Evolutionary conservation across 2,113 vertebrate species (phyloP).

Genomic region (Odontesthes bonariensis): DNA sequence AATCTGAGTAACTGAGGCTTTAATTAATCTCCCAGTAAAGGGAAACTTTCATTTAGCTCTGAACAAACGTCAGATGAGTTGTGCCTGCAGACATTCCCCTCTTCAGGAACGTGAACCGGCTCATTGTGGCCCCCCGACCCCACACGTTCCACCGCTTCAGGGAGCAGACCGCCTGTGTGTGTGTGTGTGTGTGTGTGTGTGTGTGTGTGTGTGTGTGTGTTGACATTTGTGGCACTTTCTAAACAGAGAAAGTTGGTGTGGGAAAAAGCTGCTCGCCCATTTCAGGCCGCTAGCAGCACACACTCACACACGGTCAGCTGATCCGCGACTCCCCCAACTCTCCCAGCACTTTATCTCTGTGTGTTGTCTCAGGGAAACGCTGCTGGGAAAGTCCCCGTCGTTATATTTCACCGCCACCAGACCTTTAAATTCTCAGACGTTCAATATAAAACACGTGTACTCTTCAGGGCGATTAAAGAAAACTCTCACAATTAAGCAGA

Average conservation of each 20-base stretch:
- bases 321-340: constrained; percentile 58
- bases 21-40: no score
- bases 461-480: neutral
- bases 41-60: no score
- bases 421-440: constrained; percentile 15
- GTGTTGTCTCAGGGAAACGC: neutral
- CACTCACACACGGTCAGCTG: constrained; percentile 58
- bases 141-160: constrained; percentile 56
- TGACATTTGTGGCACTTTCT: constrained; percentile 61
- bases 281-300: constrained; percentile 20
- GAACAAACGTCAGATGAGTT: no score
- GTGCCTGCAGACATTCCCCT: neutral
- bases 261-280: constrained; percentile 58
- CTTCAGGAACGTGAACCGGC: constrained; percentile 43
- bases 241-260: constrained; percentile 65
- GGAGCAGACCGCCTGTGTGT: constrained; percentile 15
- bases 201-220: constrained; percentile 52
- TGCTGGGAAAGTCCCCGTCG: constrained; percentile 51
- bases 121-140: constrained; percentile 28
- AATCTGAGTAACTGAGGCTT: no score
- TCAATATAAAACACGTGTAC: neutral
- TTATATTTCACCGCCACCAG: constrained; percentile 15
- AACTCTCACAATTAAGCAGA: neutral
- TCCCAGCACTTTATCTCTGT: constrained; percentile 50
- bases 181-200: constrained; percentile 52